Percentiles rank a stretch among this genome's conserved stretches.
phyloP scores from a whole-genome alignment of 64 coral and sea anemone species.

The Orbicella faveolata region DNA sequence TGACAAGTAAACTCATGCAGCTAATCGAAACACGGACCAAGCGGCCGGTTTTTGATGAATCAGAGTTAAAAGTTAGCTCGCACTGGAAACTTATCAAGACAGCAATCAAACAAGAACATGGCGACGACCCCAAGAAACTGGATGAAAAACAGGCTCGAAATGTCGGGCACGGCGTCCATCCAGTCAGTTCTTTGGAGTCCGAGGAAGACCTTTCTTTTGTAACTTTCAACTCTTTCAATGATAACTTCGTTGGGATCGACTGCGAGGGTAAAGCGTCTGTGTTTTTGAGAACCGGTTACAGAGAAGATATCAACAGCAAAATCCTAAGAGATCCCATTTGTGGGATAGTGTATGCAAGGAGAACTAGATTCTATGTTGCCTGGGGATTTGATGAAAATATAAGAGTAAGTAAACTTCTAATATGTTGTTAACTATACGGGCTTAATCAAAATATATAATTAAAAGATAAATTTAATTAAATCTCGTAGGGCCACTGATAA shows the following conservation, averaged over 20 bases:
- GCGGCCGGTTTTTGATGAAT: conserved; percentile 52
- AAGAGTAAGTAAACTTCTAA: conserved; percentile 45
- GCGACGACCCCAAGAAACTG: conserved; percentile 67
- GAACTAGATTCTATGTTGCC: conserved; percentile 76
- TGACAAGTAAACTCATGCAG: conserved; percentile 82
- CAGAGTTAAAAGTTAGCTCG: conserved; percentile 75
- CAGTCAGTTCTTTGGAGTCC: conserved; percentile 38
- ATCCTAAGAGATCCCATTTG: conserved; percentile 54
- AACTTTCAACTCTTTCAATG: conserved; percentile 55
- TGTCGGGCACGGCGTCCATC: conserved; percentile 80
- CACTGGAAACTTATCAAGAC: conserved; percentile 88
- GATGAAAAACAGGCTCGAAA: conserved; percentile 58
- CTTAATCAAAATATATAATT: neutral
- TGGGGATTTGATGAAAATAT: conserved; percentile 81
- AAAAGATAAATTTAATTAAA: too few relatives aligned
- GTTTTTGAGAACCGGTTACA: conserved; percentile 52
- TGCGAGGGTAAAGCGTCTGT: conserved; percentile 52
- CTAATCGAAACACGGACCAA: conserved; percentile 79
- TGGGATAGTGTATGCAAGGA: conserved; percentile 71
- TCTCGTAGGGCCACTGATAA: too few relatives aligned
- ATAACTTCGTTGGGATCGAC: conserved; percentile 60
- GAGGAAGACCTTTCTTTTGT: conserved; percentile 59
- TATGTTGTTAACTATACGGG: too few relatives aligned
- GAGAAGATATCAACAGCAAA: conserved; percentile 50
- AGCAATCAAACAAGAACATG: conserved; percentile 42